Conservation (phyloP, 2,113 vertebrate species). For the Falcunculus frontatus region DNA sequence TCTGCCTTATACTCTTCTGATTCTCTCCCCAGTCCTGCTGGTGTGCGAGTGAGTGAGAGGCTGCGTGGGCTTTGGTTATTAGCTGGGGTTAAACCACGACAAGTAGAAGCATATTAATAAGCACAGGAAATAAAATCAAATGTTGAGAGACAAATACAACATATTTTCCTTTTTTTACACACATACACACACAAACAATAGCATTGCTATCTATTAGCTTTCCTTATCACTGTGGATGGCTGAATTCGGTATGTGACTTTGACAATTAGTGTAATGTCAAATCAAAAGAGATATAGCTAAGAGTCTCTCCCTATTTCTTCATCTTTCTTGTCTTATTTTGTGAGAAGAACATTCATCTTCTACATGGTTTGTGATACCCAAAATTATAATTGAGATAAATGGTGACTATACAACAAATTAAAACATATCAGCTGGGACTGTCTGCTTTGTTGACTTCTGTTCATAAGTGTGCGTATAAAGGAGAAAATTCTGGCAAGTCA, state of each 20-base stretch:
- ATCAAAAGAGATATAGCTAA: background rate
- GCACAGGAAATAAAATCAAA: background rate
- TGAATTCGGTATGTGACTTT: background rate
- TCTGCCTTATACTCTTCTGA: no score
- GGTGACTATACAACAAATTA: background rate
- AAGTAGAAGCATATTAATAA: background rate
- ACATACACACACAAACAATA: background rate
- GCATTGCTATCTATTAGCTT: background rate
- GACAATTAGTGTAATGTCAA: background rate
- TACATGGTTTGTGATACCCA: background rate
- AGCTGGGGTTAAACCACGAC: background rate
- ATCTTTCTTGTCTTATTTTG: background rate
- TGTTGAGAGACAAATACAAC: background rate
- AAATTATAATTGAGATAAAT: background rate
- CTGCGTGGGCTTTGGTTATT: rapidly evolving
- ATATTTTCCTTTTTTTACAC: background rate
- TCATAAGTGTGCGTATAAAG: background rate
- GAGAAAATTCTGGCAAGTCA: background rate
- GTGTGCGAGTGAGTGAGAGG: background rate
- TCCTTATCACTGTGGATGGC: background rate
- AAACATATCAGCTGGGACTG: rapidly evolving
- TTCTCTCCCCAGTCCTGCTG: background rate
- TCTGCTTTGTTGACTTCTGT: background rate
- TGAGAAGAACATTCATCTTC: background rate
- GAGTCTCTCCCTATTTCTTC: background rate